Evolutionary conservation across 2,797 vertebrate species (phyloP).

Genomic region (Pelochelys cantorii): DNA sequence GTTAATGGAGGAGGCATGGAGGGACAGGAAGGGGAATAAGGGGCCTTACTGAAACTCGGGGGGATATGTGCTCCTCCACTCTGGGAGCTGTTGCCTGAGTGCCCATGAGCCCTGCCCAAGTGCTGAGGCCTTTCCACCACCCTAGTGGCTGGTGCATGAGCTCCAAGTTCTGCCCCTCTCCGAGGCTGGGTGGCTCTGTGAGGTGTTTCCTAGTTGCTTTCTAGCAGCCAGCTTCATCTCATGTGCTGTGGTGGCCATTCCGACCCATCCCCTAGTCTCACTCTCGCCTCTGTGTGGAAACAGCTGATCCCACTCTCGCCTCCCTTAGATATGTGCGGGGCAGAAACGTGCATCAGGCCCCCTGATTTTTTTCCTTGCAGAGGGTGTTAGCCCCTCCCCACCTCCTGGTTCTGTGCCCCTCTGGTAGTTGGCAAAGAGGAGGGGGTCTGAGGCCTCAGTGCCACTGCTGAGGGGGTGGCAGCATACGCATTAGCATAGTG

Average conservation of each 20-base stretch:
- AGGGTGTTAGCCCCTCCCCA: too few relatives aligned
- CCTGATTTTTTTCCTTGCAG: background rate
- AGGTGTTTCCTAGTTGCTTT: too few relatives aligned
- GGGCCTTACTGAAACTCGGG: background rate
- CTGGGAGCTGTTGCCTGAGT: background rate
- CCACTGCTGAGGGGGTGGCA: background rate
- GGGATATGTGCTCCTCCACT: background rate
- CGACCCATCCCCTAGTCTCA: too few relatives aligned
- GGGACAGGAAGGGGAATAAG: too few relatives aligned
- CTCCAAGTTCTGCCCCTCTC: background rate
- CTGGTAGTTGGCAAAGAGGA: background rate
- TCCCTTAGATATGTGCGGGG: background rate
- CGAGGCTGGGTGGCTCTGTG: too few relatives aligned
- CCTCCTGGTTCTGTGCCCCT: background rate
- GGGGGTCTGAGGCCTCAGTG: fast-evolving
- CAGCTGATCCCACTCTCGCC: too few relatives aligned
- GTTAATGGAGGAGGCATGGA: background rate
- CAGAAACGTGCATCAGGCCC: too few relatives aligned
- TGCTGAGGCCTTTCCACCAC: too few relatives aligned
- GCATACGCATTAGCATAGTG: background rate
- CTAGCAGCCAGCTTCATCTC: too few relatives aligned
- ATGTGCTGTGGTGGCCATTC: too few relatives aligned
- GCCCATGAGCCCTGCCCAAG: background rate
- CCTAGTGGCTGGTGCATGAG: too few relatives aligned
- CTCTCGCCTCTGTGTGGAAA: too few relatives aligned